Evolutionary conservation across 2,797 vertebrate genomes (phyloP), one percentile per base, ranked within the genome.

Genomic region (Danio tinwini): DNA sequence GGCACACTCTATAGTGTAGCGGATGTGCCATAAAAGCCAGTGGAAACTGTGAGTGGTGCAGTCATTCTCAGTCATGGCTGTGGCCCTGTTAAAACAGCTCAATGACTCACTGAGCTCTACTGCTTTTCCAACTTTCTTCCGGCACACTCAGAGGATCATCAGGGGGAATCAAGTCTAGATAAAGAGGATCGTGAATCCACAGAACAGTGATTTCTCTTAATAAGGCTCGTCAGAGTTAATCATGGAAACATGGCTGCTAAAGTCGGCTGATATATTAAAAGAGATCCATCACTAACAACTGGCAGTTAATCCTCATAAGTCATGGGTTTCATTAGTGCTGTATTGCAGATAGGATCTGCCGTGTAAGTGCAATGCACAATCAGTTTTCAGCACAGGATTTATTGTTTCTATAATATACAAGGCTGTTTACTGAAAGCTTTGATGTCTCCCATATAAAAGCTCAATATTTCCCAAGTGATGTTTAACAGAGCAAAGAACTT

Each of bases 271-370:
- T 39, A 80, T 44, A 75, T 82, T 76, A 80, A 79, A 78, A 52
- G 29, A 53, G 65, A 81, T 84, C 13, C 21, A 79, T 84, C 72
- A 81, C 37, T 49, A 78, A 78, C 45, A n/a, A 11, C 67, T 62
- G 71, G 7, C 75, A 81, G 73, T 77, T 67, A 50, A 72, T 70
- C 78, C n/a, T 29, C 21, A 62, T 62, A 78, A 64, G 45, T 77
- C 67, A 85, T 67, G 39, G 6, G 56, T 67, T 82, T 67, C 62
- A 85, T 81, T 85, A 81, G 75, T 63, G 76, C 7, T 56, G 47
- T 56, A 73, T 67, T 68, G 76, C 64, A 59, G n/a, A 68, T 45
- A 81, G 70, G 75, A 81, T 79, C 53, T 78, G 56, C 47, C 75
- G 29, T 55, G 37, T 78, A 74, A 74, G 81, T 81, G 84, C 49